Evolutionary conservation across 2,113 vertebrate genomes (phyloP), one percentile per base, ranked within the genome.

Genomic region (Bubo bubo): DNA sequence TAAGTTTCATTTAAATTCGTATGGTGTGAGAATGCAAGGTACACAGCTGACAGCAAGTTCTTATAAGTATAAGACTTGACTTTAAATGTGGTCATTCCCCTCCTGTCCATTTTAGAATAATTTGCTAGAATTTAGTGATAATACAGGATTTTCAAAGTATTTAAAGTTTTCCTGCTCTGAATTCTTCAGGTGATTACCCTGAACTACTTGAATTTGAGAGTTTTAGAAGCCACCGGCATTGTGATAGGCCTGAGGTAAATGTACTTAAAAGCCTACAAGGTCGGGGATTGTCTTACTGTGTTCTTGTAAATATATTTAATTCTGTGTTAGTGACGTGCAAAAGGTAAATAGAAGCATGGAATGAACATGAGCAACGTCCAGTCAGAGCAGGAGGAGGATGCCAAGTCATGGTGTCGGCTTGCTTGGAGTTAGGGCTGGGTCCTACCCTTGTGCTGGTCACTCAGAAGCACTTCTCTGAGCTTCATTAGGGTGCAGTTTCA

Each of bases 121-220:
- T 87, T 85, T 84, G 52, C 77, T 95, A n/a, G 49, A 94, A 75
- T 66, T 91, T 74, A 0, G 13, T 64, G 81, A 34, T 91, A 86
- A 74, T 58, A 34, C 1, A 37, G 86, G 76, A 64, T 88, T 94
- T 92, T 80, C 32, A 0, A 35, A 95, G 64, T 52, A 58, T 93
- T 94, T 81, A 45, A 56, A 63, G 21, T 83, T 76, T 74, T 75
- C 20, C 14, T 88, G 63, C 87, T 91, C 81, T 20, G 41, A 82
- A 94, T 97, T 97, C 93, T 68, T 94, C 0, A 59, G 71, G 59
- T 87, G 89, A 93, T 97, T 93, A 85, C 84, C 7, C 47, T 77
- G 93, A 96, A 71, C 94, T 90, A 12, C 91, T 93, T 80, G 89
- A 93, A 79, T 53, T 37, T 10, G 86, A 87, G 88, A 68, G 64